A percentile compares a stretch with the other conserved stretches of the same genome.
phyloP scores from a whole-genome alignment of 2,797 vertebrate genomes.

The Lemur catta region DNA sequence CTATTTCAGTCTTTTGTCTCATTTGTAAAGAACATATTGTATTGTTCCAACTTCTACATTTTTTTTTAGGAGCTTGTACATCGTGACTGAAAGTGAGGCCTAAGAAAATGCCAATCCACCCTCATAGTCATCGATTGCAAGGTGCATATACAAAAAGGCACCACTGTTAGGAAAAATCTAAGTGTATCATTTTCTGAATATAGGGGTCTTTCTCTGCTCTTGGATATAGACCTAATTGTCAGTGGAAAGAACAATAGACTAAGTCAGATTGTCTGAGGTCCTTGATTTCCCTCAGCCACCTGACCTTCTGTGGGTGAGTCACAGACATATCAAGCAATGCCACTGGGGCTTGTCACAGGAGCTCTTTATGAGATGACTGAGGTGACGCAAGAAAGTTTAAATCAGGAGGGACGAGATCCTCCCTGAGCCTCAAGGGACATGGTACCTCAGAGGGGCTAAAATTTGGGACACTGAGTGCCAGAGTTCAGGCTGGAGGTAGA shows the following conservation, averaged over 20 bases:
- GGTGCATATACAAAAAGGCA: background rate
- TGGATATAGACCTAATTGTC: background rate
- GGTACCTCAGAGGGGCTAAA: background rate
- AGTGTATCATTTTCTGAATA: background rate
- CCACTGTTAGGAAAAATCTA: background rate
- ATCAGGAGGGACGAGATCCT: background rate
- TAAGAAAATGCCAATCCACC: slow-evolving; percentile 42
- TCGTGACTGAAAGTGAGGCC: slow-evolving; percentile 54
- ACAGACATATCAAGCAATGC: background rate
- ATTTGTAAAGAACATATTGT: slow-evolving; percentile 49
- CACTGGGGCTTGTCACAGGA: background rate
- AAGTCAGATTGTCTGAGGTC: background rate
- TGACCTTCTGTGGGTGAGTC: background rate
- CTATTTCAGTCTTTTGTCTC: slow-evolving; percentile 64
- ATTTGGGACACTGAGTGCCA: background rate
- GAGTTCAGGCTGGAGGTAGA: background rate
- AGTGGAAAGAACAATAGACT: background rate
- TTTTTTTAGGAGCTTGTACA: slow-evolving; percentile 35
- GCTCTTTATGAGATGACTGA: background rate
- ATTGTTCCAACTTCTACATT: slow-evolving; percentile 44
- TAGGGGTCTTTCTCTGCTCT: background rate
- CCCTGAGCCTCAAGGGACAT: background rate
- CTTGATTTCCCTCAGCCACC: background rate
- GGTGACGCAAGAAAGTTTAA: background rate
- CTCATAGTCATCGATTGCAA: background rate